These are phyloP conservation scores for Phylloscopus trochilus DNA, from an alignment of 2,113 vertebrate genomes.

Conservation along the genomic window DNA sequence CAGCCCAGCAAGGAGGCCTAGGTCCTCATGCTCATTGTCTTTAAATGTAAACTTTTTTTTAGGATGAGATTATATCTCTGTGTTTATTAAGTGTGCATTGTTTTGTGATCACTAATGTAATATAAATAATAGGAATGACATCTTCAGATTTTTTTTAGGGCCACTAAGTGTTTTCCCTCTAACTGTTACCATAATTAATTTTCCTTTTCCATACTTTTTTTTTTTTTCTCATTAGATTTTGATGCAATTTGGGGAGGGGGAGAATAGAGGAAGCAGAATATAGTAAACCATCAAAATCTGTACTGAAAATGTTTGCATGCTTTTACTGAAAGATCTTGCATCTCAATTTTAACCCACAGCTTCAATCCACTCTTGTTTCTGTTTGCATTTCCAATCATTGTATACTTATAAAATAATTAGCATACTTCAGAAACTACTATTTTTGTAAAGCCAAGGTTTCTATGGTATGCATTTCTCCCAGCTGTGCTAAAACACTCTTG, in stretches of 20 bases:
- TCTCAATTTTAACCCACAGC: slow-evolving; percentile 5
- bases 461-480: slow-evolving; percentile 38
- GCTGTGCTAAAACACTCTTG: slow-evolving; percentile 51
- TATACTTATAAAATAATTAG: slow-evolving; percentile 58
- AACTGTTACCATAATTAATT: not conserved
- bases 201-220: not conserved
- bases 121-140: not conserved
- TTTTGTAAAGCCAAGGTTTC: slow-evolving; percentile 43
- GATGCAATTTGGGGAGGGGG: not conserved
- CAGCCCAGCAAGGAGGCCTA: not conserved
- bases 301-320: not conserved
- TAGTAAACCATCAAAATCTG: not conserved
- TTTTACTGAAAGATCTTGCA: not conserved
- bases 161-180: not conserved
- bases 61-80: not conserved
- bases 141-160: not conserved
- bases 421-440: not conserved
- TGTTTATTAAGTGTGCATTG: not conserved
- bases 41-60: not conserved
- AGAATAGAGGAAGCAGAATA: not conserved
- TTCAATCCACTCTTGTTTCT: slow-evolving; percentile 35
- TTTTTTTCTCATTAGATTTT: not conserved
- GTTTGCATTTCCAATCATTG: slow-evolving; percentile 49
- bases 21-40: not conserved
- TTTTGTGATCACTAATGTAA: not conserved